Evolutionary conservation across 2,797 vertebrate genomes (phyloP).

Genomic region (Luscinia megarhynchos): DNA sequence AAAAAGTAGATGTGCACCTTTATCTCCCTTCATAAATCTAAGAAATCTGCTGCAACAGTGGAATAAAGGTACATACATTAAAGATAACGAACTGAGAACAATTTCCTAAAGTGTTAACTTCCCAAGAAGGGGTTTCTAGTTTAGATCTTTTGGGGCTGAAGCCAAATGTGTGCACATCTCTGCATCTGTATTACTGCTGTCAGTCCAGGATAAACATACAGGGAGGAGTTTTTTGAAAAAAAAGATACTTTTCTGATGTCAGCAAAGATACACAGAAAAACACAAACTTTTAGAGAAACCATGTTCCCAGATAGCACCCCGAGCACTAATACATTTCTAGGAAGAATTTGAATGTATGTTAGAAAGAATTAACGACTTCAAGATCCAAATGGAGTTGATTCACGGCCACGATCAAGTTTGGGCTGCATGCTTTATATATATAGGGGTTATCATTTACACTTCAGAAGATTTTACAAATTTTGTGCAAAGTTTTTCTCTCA

Average conservation of each 20-base stretch:
- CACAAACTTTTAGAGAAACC: not conserved
- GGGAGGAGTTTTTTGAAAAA: not conserved
- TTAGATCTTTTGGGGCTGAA: not conserved
- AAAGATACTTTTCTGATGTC: not conserved
- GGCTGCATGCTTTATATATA: not conserved
- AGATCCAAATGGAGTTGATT: not conserved
- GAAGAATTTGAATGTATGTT: not conserved
- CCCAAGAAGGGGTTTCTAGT: not conserved
- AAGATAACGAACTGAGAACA: not conserved
- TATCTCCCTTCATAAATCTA: not conserved
- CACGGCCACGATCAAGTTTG: not conserved
- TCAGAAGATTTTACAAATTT: not conserved
- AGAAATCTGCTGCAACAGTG: not conserved
- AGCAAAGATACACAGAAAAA: not conserved
- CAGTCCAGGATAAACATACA: not conserved
- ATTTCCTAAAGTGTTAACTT: not conserved
- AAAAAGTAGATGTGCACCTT: not conserved
- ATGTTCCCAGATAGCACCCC: not conserved
- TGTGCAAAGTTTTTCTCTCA: not conserved
- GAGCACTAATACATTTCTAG: not conserved
- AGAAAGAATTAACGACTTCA: not conserved
- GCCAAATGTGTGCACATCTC: rapidly evolving
- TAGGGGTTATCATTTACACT: rapidly evolving
- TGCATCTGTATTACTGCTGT: not conserved
- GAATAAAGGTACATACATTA: not conserved